These are phyloP conservation scores for Montipora efflorescens DNA, from an alignment of 64 coral and sea anemone genomes.

Conservation along the genomic window DNA sequence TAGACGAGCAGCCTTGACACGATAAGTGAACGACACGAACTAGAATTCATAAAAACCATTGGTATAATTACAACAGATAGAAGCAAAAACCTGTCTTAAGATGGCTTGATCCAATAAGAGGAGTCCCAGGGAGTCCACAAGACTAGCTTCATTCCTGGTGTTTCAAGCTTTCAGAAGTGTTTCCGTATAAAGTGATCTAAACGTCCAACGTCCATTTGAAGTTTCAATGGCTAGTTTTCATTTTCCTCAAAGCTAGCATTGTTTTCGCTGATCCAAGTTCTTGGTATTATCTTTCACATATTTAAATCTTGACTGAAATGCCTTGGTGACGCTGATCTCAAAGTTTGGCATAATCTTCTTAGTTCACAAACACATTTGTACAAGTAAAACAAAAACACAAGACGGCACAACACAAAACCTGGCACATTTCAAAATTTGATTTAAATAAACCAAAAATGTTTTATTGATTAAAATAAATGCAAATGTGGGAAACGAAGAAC, in stretches of 20 bases:
- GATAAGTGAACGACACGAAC: neutral
- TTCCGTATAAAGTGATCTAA: neutral
- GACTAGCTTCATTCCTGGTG: neutral
- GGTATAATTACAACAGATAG: neutral
- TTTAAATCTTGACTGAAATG: neutral
- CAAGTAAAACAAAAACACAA: neutral
- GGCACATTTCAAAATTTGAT: neutral
- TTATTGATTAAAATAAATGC: too few relatives aligned
- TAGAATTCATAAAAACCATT: neutral
- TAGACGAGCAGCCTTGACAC: conserved; percentile 48
- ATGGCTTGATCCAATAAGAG: neutral
- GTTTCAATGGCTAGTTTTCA: neutral
- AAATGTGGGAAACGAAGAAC: too few relatives aligned
- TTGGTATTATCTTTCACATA: neutral
- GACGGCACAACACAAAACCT: conserved; percentile 21
- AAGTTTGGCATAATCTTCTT: neutral
- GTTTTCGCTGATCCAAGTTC: neutral
- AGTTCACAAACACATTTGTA: neutral
- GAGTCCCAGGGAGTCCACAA: neutral
- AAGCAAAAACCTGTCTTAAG: conserved; percentile 29
- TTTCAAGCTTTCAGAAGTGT: neutral
- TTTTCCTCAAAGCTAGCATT: neutral
- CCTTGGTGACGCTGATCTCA: neutral
- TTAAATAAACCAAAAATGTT: neutral
- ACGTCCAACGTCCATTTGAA: neutral